These are phyloP conservation scores for Ephydatia muelleri DNA, from an alignment of 37 sponge, comb jelly and placozoan genomes.

Conservation along the genomic window DNA sequence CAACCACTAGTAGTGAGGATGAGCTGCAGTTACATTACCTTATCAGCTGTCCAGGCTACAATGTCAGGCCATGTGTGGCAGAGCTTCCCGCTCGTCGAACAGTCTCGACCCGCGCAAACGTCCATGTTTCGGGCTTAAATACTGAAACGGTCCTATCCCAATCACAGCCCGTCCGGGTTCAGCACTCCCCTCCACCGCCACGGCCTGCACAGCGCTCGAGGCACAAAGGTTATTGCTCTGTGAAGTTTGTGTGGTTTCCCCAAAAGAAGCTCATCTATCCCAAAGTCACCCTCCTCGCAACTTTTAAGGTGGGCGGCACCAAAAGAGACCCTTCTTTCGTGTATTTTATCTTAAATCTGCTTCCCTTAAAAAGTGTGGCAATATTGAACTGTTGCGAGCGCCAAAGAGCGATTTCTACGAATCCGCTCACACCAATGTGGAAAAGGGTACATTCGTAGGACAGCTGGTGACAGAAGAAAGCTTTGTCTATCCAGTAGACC, in stretches of 20 bases:
- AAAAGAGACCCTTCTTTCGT: too few relatives aligned
- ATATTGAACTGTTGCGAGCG: conserved; percentile 23
- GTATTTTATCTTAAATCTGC: too few relatives aligned
- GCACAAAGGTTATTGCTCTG: not conserved
- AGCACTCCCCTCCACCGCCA: too few relatives aligned
- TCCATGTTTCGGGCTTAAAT: not conserved
- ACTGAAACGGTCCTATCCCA: too few relatives aligned
- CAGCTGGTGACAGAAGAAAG: conserved; percentile 57
- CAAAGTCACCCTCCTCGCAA: conserved; percentile 53
- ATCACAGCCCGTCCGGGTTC: too few relatives aligned
- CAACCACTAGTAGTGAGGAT: conserved; percentile 13
- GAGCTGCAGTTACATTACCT: conserved; percentile 57
- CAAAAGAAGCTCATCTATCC: conserved; percentile 16
- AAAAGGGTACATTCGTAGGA: conserved; percentile 51
- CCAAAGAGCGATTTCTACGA: conserved; percentile 36
- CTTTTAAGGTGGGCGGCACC: conserved; percentile 36
- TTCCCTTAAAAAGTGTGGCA: conserved; percentile 10
- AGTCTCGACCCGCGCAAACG: not conserved
- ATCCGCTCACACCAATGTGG: conserved; percentile 7
- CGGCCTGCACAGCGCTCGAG: too few relatives aligned
- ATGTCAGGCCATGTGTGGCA: conserved; percentile 13
- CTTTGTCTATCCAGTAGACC: conserved; percentile 52
- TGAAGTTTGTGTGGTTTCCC: conserved; percentile 60
- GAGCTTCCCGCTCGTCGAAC: not conserved
- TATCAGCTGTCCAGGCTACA: conserved; percentile 35